A percentile compares a stretch with the other conserved stretches of the same genome.
Conservation (phyloP, 2,797 vertebrate genomes). For the Arnoldichthys spilopterus region DNA sequence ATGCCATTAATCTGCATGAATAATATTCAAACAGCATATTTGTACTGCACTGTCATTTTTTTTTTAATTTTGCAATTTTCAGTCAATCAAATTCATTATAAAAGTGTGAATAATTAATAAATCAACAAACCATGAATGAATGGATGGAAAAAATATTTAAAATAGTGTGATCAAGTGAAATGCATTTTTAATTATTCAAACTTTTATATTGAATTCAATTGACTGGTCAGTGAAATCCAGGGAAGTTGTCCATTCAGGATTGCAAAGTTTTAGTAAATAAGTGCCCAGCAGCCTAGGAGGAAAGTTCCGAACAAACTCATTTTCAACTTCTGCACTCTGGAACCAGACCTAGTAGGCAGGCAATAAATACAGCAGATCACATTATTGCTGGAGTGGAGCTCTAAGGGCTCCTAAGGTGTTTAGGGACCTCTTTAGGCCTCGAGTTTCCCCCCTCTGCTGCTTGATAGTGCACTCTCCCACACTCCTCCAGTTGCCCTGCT, state of each 20-base stretch:
- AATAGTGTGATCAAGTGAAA: no score
- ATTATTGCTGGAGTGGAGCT: not conserved
- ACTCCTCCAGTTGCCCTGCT: constrained; percentile 5
- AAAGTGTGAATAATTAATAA: no score
- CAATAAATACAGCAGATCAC: not conserved
- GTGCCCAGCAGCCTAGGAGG: not conserved
- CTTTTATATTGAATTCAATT: not conserved
- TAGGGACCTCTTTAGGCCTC: constrained; percentile 12
- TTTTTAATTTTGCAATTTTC: no score
- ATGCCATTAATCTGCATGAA: no score
- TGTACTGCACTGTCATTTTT: no score
- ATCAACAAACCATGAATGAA: no score
- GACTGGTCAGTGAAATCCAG: not conserved
- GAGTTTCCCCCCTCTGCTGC: not conserved
- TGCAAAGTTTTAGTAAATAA: not conserved
- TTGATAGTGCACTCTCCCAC: not conserved
- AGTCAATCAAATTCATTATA: no score
- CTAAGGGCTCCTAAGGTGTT: constrained; percentile 2
- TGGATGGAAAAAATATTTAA: no score
- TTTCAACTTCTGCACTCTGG: not conserved
- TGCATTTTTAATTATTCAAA: not conserved
- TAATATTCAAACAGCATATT: no score
- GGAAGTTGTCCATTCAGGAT: not conserved
- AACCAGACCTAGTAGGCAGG: not conserved
- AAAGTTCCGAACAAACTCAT: not conserved